phyloP scores from a whole-genome alignment of 1,140 invertebrate species.

The Plectrocnemia conspersa region DNA sequence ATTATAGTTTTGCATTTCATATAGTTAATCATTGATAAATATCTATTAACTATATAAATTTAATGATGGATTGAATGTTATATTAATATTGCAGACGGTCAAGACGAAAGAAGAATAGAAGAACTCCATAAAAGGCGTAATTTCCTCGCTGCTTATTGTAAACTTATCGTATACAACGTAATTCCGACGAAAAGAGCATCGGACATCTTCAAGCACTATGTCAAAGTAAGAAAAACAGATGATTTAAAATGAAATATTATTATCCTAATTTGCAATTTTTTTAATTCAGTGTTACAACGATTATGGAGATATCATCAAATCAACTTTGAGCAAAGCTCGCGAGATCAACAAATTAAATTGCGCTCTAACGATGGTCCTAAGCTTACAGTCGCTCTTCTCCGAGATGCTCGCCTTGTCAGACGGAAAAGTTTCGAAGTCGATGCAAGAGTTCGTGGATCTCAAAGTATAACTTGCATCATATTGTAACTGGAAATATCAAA shows the following conservation, averaged over 20 bases:
- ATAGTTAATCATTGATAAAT: too few species aligned
- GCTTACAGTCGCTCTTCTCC: constrained; percentile 79
- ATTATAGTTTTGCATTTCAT: too few species aligned
- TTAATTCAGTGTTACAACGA: constrained; percentile 86
- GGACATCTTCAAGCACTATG: constrained; percentile 96
- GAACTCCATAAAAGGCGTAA: constrained; percentile 93
- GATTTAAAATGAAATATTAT: background rate
- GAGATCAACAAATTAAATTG: constrained; percentile 98
- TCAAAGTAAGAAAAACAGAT: constrained; percentile 62
- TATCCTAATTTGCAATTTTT: constrained; percentile 6
- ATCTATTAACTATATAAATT: background rate
- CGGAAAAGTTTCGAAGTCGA: constrained; percentile 39
- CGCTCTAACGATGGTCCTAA: constrained; percentile 89
- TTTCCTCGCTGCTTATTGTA: constrained; percentile 94
- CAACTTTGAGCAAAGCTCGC: constrained; percentile 89
- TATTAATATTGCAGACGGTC: constrained; percentile 55
- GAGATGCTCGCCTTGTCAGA: constrained; percentile 54
- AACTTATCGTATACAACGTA: constrained; percentile 96
- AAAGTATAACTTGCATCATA: constrained; percentile 56
- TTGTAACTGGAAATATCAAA: constrained; percentile 6
- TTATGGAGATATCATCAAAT: constrained; percentile 99
- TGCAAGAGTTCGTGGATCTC: constrained; percentile 77
- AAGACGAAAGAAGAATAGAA: constrained; percentile 93
- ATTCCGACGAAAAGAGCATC: constrained; percentile 87
- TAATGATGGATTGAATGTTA: background rate